phyloP scores from a whole-genome alignment of 2,888 invertebrate genomes.

The Eupithecia centaureata region DNA sequence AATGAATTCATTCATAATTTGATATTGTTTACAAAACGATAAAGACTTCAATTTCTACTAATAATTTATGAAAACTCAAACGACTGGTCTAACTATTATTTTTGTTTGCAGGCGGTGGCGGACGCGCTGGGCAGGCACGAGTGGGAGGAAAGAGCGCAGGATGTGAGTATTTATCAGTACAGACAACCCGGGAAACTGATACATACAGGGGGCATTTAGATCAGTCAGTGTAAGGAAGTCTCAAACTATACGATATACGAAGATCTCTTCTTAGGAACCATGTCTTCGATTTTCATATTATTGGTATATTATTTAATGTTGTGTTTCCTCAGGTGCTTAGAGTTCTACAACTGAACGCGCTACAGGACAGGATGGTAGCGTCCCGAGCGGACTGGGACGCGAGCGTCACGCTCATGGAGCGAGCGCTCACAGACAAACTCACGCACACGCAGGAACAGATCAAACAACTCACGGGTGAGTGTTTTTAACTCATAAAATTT shows the following conservation, averaged over 20 bases:
- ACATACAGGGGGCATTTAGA: no score
- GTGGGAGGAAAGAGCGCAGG: slow-evolving; percentile 96
- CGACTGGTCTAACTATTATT: no score
- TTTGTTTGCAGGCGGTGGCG: slow-evolving; percentile 88
- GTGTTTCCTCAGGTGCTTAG: slow-evolving; percentile 87
- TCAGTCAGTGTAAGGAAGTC: no score
- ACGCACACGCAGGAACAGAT: slow-evolving; percentile 80
- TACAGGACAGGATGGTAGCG: slow-evolving; percentile 86
- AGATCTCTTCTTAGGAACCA: no score
- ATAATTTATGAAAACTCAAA: no score
- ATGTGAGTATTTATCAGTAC: slow-evolving; percentile 54
- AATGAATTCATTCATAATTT: no score
- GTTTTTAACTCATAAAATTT: background rate
- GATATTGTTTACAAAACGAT: no score
- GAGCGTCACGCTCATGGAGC: slow-evolving; percentile 95
- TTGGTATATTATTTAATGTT: background rate
- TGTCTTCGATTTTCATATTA: no score
- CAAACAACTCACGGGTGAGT: slow-evolving; percentile 82
- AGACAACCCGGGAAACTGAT: background rate
- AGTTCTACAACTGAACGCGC: slow-evolving; percentile 97
- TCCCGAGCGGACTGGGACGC: slow-evolving; percentile 90
- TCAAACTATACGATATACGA: no score
- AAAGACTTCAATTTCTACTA: no score
- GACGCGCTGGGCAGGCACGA: slow-evolving; percentile 93
- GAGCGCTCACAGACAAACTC: slow-evolving; percentile 90